Base-by-base conservation (phyloP, 2,888 invertebrate genomes). In the Caprella mutica region DNA sequence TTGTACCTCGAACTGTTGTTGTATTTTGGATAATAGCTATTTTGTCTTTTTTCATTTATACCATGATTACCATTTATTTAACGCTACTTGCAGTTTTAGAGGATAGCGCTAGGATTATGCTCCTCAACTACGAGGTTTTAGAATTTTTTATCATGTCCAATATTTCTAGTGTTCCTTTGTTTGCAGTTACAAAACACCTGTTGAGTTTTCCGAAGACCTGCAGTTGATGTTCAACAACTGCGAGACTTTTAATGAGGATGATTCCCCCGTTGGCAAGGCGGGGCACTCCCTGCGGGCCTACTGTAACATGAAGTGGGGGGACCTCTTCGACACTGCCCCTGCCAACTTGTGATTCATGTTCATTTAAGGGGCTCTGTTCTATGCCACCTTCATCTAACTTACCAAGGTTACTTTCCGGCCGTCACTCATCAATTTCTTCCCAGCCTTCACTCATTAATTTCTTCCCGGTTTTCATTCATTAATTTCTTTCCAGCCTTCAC, bases 181-280 rank as follows among this genome's bases (percentile, higher is more conserved):
- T 19, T 42, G 12, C 69, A 94, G 94, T 67, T 97, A 97, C 77
- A 93, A 91, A 76, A 82, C 83, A 65, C 83, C 85, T 64, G 91
- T 90, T 65, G 93, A 94, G 67, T 97, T 96, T 76, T 86, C 88
- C 59, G 78, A 82, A 2, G 96, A 97, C 76, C 86, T 92, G 21
- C 81, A 91, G 8, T 84, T 92, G 67, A 93, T 97, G 70, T 96
- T 97, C 77, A 86, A 88, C 75, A 97, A 97, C 76, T 97, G 97
- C 74, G 92, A 93, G 73, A 87, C 88, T 55, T 97, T 96, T 77
- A 97, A 97, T 74, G 96, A 97, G 73, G 97, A 97, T 73, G 92
- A 96, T 75, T 93, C 93, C 67, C 92, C 93, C 0, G 94, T 97
- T 42, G 97, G 96, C 2, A 86, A 91, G 70, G 94, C 96, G 14